phyloP scores from a whole-genome alignment of 2,797 vertebrate species.

The Hypotaenidia okinawae region DNA sequence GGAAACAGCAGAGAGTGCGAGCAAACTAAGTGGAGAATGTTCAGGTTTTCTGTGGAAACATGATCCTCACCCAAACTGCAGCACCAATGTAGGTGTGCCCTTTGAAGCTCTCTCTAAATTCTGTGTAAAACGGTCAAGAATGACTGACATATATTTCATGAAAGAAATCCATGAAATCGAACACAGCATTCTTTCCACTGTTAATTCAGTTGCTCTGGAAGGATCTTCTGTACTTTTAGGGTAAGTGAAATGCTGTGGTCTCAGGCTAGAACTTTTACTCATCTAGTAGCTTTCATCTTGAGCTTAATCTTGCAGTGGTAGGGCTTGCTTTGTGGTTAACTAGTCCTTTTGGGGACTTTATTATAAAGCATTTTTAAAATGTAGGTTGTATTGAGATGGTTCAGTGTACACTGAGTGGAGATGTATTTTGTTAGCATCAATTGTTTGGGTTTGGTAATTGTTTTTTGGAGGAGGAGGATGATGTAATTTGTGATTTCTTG shows the following conservation, averaged over 20 bases:
- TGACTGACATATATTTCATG: neutral
- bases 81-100: neutral
- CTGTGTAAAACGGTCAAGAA: neutral
- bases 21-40: neutral
- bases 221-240: neutral
- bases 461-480: neutral
- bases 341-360: neutral
- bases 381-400: neutral
- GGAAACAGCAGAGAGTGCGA: neutral
- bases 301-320: neutral
- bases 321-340: neutral
- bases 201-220: neutral
- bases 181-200: neutral
- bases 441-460: too few species aligned
- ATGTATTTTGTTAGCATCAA: neutral
- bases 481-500: neutral
- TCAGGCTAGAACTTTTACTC: neutral
- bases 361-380: neutral
- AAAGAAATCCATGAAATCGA: neutral
- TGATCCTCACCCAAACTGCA: neutral
- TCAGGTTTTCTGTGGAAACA: neutral
- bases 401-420: neutral
- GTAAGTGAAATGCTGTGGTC: neutral
- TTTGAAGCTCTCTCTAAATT: neutral
- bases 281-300: neutral